These are phyloP conservation scores for Arvicanthis niloticus DNA, from an alignment of 2,113 vertebrate species.

Conservation along the genomic window DNA sequence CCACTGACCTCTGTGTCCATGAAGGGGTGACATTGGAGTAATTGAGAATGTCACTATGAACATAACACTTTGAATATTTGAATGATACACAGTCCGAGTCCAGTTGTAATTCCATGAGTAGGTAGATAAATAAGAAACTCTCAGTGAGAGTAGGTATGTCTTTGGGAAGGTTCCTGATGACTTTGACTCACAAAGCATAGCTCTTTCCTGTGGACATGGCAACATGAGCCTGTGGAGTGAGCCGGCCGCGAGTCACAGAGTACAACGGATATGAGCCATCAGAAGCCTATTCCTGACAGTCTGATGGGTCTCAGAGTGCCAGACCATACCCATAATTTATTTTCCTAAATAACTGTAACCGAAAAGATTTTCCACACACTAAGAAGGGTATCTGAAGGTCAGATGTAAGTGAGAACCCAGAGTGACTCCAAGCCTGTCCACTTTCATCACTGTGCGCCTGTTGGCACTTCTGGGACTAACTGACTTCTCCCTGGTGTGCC, in stretches of 20 bases:
- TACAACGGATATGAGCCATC: not conserved
- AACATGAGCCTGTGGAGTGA: not conserved
- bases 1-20: not conserved
- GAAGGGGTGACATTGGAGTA: not conserved
- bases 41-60: not conserved
- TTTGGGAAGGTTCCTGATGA: not conserved
- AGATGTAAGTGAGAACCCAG: not conserved
- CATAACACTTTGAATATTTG: not conserved
- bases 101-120: not conserved
- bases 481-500: not conserved
- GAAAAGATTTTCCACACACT: slow-evolving; percentile 26
- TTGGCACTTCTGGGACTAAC: not conserved
- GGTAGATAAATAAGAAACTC: not conserved
- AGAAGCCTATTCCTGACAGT: not conserved
- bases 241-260: not conserved
- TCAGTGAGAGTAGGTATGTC: not conserved
- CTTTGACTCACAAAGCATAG: not conserved
- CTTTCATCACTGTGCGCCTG: not conserved
- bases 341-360: slow-evolving; percentile 42
- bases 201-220: not conserved
- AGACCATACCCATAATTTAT: not conserved
- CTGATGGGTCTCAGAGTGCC: slow-evolving; percentile 17
- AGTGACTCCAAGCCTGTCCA: not conserved
- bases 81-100: not conserved
- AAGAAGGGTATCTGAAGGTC: slow-evolving; percentile 50